Conservation (phyloP, 2,797 vertebrate species). For the Microctenopoma lineatum region DNA sequence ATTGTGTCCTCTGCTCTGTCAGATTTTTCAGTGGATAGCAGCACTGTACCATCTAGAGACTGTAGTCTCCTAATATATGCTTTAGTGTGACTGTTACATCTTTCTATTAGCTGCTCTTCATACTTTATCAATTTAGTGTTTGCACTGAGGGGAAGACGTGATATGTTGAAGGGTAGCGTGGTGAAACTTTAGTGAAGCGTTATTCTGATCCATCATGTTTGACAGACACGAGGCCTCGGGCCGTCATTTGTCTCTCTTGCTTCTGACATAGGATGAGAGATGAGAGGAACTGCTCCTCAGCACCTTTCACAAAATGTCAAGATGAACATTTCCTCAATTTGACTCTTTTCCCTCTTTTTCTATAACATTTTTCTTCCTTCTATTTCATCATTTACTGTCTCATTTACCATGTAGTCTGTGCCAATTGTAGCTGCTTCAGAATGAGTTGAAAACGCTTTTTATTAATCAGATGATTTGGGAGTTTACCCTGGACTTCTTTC, state of each 20-base stretch:
- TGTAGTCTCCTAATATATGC: constrained; percentile 75
- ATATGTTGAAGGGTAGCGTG: constrained; percentile 68
- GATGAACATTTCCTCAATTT: constrained; percentile 66
- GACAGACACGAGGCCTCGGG: constrained; percentile 74
- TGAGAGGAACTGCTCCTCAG: constrained; percentile 70
- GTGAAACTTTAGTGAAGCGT: constrained; percentile 71
- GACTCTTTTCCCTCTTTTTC: constrained; percentile 25
- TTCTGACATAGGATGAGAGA: constrained; percentile 65
- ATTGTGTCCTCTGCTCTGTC: constrained; percentile 54
- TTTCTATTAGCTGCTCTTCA: constrained; percentile 74
- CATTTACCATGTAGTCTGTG: constrained; percentile 10
- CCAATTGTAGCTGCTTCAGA: constrained; percentile 3
- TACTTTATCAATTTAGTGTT: constrained; percentile 79
- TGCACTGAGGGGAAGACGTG: constrained; percentile 75
- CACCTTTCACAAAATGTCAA: constrained; percentile 75
- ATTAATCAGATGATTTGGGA: constrained; percentile 22
- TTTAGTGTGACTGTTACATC: constrained; percentile 82
- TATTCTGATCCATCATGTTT: constrained; percentile 78
- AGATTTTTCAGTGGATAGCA: constrained; percentile 58
- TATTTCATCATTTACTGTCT: constrained; percentile 10
- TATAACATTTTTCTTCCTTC: constrained; percentile 9
- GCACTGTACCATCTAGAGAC: constrained; percentile 67
- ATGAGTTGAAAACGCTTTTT: constrained; percentile 24
- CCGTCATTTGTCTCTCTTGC: constrained; percentile 72
- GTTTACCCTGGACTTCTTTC: constrained; percentile 1